Conservation (phyloP, 2,888 invertebrate species). For the Matsumyia berberina region DNA sequence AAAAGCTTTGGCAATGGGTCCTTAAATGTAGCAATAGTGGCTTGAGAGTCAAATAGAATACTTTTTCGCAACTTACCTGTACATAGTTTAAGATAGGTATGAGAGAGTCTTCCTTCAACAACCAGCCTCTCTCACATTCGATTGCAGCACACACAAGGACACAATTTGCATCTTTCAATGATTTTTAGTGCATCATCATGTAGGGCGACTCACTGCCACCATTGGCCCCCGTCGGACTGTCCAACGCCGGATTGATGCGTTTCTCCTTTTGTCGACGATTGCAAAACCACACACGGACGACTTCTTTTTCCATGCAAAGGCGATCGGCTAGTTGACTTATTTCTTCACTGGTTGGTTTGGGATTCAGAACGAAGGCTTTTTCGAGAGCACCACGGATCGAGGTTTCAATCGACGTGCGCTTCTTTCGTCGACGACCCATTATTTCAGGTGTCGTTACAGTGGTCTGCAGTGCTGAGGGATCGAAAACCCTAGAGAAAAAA, state of each 20-base stretch:
- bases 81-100: conserved; percentile 57
- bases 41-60: too few species aligned
- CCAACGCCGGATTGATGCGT: conserved; percentile 94
- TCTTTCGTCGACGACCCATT: conserved; percentile 96
- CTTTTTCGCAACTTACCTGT: conserved; percentile 60
- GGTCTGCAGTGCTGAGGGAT: conserved; percentile 86
- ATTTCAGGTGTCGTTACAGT: conserved; percentile 93
- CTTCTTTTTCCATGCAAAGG: conserved; percentile 98
- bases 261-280: conserved; percentile 98
- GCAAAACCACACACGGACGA: conserved; percentile 97
- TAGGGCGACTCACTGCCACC: conserved; percentile 82
- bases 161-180: too few species aligned
- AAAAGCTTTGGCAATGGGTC: not conserved
- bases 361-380: conserved; percentile 96
- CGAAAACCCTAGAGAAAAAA: conserved; percentile 80
- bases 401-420: conserved; percentile 97
- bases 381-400: conserved; percentile 97
- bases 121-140: conserved; percentile 65
- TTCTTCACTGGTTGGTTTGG: conserved; percentile 98
- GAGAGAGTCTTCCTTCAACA: conserved; percentile 43
- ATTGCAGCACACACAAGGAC: conserved; percentile 78
- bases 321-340: conserved; percentile 96
- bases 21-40: too few species aligned
- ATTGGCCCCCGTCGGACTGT: conserved; percentile 88
- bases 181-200: conserved; percentile 81